Conservation (phyloP, 2,888 invertebrate genomes). For the Acanthococcus lagerstroemiae region DNA sequence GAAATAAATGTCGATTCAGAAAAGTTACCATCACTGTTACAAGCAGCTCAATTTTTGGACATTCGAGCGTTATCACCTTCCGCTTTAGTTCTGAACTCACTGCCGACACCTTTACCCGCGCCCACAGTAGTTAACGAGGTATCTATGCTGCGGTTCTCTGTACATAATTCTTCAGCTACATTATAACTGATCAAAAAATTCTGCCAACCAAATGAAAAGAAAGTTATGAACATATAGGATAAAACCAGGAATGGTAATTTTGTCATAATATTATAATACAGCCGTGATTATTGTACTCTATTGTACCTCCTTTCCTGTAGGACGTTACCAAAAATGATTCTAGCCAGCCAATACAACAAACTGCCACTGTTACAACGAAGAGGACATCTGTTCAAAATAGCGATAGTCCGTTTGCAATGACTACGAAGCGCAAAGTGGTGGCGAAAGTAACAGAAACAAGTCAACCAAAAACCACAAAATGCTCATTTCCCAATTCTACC, state of each 20-base stretch:
- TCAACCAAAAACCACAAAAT: background rate
- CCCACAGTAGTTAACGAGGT: background rate
- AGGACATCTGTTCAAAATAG: no score
- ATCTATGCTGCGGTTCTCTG: background rate
- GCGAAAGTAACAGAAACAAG: no score
- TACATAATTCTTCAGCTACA: no score
- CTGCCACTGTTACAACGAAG: no score
- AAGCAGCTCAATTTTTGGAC: constrained; percentile 53
- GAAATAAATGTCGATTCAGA: constrained; percentile 54
- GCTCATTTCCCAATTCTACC: background rate
- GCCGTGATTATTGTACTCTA: no score
- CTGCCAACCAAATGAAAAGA: background rate
- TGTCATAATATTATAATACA: no score
- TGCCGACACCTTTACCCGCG: no score
- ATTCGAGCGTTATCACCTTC: constrained; percentile 51
- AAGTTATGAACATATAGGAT: background rate
- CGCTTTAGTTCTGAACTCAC: constrained; percentile 38
- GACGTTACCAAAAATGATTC: no score
- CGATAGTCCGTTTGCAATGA: no score
- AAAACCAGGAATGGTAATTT: background rate
- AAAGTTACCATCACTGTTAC: constrained; percentile 51
- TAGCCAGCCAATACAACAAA: no score
- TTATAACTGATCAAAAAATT: background rate
- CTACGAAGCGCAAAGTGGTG: no score
- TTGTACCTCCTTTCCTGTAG: no score